phyloP scores from a whole-genome alignment of 2,888 invertebrate species.

The Drosophila antonietae region DNA sequence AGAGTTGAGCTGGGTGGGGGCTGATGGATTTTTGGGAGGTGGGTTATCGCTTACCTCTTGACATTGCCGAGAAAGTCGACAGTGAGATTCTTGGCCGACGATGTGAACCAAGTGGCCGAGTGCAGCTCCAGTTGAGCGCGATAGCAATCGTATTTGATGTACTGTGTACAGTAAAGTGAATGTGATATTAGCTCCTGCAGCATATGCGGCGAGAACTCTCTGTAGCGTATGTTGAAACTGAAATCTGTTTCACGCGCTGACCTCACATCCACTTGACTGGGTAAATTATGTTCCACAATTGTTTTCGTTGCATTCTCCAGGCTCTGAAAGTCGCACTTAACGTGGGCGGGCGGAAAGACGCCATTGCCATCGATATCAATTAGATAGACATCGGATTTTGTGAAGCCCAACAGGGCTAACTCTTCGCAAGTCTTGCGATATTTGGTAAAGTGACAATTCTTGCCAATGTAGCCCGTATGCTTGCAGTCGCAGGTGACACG shows the following conservation, averaged over 20 bases:
- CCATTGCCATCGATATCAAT: constrained; percentile 98
- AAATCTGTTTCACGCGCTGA: constrained; percentile 92
- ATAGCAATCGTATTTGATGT: constrained; percentile 95
- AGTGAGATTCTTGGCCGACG: constrained; percentile 90
- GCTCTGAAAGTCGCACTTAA: constrained; percentile 96
- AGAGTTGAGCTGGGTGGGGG: constrained; percentile 10
- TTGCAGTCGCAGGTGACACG: constrained; percentile 95
- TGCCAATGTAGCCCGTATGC: constrained; percentile 95
- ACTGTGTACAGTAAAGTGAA: constrained; percentile 94
- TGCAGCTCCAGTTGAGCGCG: constrained; percentile 94
- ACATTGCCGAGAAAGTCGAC: constrained; percentile 94
- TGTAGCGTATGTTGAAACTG: constrained; percentile 93
- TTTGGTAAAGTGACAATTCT: constrained; percentile 97
- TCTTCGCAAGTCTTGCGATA: constrained; percentile 97
- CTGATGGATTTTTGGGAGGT: background rate
- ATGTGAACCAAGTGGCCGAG: constrained; percentile 95
- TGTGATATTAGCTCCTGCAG: constrained; percentile 95
- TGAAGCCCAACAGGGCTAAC: constrained; percentile 93
- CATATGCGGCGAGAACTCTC: constrained; percentile 96
- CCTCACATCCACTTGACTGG: constrained; percentile 94
- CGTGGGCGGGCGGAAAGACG: constrained; percentile 95
- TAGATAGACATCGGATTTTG: constrained; percentile 94
- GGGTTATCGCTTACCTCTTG: constrained; percentile 87
- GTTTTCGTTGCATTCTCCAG: constrained; percentile 93
- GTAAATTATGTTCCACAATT: constrained; percentile 95